Conservation (phyloP, 2,888 invertebrate genomes). For the Thera britannica region DNA sequence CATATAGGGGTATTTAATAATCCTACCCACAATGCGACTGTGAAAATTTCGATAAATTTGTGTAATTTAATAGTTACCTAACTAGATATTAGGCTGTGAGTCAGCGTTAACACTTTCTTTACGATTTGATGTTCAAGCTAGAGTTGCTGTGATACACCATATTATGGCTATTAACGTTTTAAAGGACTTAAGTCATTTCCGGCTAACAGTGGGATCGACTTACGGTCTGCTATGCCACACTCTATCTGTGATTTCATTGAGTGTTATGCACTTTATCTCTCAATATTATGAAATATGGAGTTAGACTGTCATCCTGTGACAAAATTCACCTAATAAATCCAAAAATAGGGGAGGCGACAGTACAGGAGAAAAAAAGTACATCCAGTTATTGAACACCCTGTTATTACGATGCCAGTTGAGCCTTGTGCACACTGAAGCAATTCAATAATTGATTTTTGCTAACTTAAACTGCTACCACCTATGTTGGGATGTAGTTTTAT, state of each 20-base stretch:
- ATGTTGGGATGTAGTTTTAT: slow-evolving; percentile 49
- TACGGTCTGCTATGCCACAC: slow-evolving; percentile 57
- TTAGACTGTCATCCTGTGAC: neutral
- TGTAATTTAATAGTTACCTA: slow-evolving; percentile 64
- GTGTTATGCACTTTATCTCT: slow-evolving; percentile 61
- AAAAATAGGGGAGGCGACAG: neutral
- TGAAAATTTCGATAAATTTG: slow-evolving; percentile 49
- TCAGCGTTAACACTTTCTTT: slow-evolving; percentile 78
- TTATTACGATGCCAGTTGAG: too few relatives aligned
- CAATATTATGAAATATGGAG: slow-evolving; percentile 34
- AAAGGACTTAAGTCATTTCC: slow-evolving; percentile 66
- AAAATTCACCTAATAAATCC: slow-evolving; percentile 3
- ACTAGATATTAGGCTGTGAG: slow-evolving; percentile 81
- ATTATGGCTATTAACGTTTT: slow-evolving; percentile 75
- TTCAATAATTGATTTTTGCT: too few relatives aligned
- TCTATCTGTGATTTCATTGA: slow-evolving; percentile 73
- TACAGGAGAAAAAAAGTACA: too few relatives aligned
- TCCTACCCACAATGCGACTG: slow-evolving; percentile 30
- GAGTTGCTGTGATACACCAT: slow-evolving; percentile 83
- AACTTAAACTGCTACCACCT: slow-evolving; percentile 35
- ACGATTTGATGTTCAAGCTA: slow-evolving; percentile 81
- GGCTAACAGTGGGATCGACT: slow-evolving; percentile 59
- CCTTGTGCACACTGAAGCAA: too few relatives aligned
- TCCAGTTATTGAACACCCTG: too few relatives aligned
- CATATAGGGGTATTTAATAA: slow-evolving; percentile 1